A percentile compares a stretch with the other conserved stretches of the same genome.
Evolutionary conservation across 2,888 invertebrate species (phyloP).

Genomic region (Drosophila ustulata): DNA sequence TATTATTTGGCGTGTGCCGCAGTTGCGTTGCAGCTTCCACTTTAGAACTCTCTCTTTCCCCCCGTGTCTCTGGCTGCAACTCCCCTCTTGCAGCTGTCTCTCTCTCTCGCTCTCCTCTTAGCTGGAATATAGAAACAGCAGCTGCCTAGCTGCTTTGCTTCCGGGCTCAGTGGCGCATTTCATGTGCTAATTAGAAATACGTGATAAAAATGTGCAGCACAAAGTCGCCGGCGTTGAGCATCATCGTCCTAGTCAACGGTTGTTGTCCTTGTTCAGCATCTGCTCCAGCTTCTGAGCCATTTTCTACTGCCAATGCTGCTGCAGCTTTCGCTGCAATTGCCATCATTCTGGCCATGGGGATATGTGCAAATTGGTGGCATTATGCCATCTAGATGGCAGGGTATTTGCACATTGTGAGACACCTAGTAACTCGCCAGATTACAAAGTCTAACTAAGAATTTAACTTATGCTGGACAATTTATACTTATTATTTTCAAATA

Average conservation of each 20-base stretch:
- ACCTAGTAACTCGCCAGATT: no score
- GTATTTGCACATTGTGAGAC: conserved; percentile 8
- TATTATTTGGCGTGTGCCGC: conserved; percentile 71
- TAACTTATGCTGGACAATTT: no score
- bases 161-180: conserved; percentile 59
- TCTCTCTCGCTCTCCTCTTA: background rate
- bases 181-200: conserved; percentile 78
- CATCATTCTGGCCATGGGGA: conserved; percentile 19
- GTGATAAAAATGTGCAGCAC: conserved; percentile 65
- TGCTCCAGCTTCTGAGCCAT: background rate
- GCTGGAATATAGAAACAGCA: conserved; percentile 19
- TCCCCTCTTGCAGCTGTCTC: conserved; percentile 9
- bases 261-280: conserved; percentile 38
- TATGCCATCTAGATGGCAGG: conserved; percentile 7
- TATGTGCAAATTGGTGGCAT: conserved; percentile 36
- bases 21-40: conserved; percentile 41
- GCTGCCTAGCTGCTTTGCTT: conserved; percentile 44
- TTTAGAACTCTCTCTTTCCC: background rate
- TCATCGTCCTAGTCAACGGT: conserved; percentile 28
- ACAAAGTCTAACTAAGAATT: no score
- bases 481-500: no score
- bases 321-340: conserved; percentile 30
- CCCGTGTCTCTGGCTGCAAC: background rate
- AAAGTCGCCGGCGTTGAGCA: conserved; percentile 15
- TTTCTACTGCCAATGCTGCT: background rate